Percentiles rank a stretch among this genome's conserved stretches.
These are phyloP conservation scores for Xyrichtys novacula DNA, from an alignment of 2,797 vertebrate species.

Conservation along the genomic window DNA sequence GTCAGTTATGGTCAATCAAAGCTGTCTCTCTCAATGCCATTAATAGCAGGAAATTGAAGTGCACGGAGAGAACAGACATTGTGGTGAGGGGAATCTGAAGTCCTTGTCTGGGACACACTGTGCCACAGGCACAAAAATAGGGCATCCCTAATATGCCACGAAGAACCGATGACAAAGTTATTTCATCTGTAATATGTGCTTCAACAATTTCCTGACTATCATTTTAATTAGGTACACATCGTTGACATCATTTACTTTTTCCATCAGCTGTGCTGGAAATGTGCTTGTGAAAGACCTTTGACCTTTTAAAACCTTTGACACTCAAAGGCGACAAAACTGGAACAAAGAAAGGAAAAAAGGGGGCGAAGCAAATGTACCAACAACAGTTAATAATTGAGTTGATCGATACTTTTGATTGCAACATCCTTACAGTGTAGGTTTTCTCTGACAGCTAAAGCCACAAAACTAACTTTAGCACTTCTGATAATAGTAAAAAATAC, in stretches of 20 bases:
- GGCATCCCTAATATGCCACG: constrained; percentile 54
- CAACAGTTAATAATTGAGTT: no score
- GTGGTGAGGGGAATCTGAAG: constrained; percentile 34
- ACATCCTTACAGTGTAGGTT: no score
- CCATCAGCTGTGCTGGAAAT: neutral
- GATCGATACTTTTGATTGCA: no score
- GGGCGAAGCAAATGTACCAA: no score
- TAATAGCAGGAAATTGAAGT: constrained; percentile 16
- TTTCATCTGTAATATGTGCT: constrained; percentile 5
- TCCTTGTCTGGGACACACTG: constrained; percentile 54
- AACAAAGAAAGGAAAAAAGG: no score
- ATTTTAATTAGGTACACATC: neutral
- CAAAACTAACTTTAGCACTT: no score
- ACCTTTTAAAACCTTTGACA: neutral
- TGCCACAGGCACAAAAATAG: constrained; percentile 54
- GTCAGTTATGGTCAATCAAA: constrained; percentile 40
- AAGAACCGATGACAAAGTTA: constrained; percentile 25
- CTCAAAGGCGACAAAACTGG: neutral
- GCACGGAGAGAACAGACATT: constrained; percentile 29
- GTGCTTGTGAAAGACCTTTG: constrained; percentile 10
- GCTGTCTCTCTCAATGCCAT: constrained; percentile 26
- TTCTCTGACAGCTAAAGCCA: no score
- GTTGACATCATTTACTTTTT: constrained; percentile 1
- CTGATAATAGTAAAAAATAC: no score
- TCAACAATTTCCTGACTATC: neutral